Base-by-base conservation (phyloP, 2,888 invertebrate genomes). In the Tachystola acroxantha region DNA sequence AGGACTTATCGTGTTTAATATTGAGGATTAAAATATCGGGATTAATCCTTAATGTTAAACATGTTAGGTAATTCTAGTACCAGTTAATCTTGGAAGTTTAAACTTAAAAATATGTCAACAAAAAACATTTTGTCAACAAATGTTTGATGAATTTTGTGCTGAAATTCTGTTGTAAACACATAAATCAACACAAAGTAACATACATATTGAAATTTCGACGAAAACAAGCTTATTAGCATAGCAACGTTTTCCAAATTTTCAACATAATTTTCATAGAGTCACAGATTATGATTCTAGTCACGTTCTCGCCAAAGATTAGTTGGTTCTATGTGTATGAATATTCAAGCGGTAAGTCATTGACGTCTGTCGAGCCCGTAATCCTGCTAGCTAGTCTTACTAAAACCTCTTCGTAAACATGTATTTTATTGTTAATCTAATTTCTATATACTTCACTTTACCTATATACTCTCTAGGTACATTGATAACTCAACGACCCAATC, bases 261-360 rank as follows among this genome's bases (percentile, higher is more conserved):
- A 26, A 13, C 29, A 13, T 16, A 25, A 32, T 25, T 33, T 33
- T 11, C 22, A 22, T 22, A 35, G 3, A 7, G 2, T 11, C 9
- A 9, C 16, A 20, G n/a, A 44, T 44, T 44, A 42, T 12, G 11
- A 43, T 47, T 42, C 46, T 14, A 39, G 40, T 37, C 69, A 69
- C 71, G 69, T 64, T 46, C 40, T 35, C 31, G 5, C 19, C 33
- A 38, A 57, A 62, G 56, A 58, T 55, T 61, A 60, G 58, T 50
- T 50, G 43, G 52, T 55, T 45, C 45, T 53, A 51, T 46, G 53
- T 40, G 50, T 49, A 71, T 73, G 69, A 74, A 75, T 75, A 75
- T 74, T 71, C 67, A 69, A 42, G 52, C 52, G 36, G 34, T 31
- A 40, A 50, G 53, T 54, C 50, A 49, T 49, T 47, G 50, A 48